Conservation (phyloP, 2,113 vertebrate genomes). For the Felis chaus region DNA sequence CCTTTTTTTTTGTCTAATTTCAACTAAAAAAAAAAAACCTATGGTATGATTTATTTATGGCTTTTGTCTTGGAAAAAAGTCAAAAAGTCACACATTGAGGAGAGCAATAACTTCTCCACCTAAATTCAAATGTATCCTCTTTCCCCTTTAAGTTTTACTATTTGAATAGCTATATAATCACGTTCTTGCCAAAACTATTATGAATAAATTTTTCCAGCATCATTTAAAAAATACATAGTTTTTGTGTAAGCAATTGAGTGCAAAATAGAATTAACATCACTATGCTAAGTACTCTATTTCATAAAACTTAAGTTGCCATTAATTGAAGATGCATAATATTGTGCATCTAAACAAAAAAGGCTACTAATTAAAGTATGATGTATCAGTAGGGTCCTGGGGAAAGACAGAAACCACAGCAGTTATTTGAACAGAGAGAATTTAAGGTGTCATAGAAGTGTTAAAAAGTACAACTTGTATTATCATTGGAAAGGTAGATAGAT, state of each 20-base stretch:
- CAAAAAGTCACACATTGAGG: background rate
- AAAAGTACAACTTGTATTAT: background rate
- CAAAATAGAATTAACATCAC: background rate
- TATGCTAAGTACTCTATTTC: background rate
- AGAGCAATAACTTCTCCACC: background rate
- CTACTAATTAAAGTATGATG: background rate
- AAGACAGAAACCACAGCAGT: background rate
- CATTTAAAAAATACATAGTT: background rate
- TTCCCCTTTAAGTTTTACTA: background rate
- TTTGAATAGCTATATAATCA: background rate
- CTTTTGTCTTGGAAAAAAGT: background rate
- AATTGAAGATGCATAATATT: background rate
- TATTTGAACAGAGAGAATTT: background rate
- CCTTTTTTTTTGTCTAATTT: background rate
- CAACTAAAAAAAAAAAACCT: background rate
- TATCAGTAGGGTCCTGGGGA: background rate
- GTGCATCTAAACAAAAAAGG: background rate
- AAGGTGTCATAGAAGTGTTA: background rate
- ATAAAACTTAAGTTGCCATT: background rate
- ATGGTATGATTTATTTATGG: background rate
- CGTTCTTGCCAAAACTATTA: background rate
- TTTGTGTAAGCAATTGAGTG: background rate
- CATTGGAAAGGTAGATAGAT: background rate
- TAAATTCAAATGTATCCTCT: background rate
- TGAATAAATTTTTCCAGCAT: background rate